A percentile compares a stretch with the other conserved stretches of the same genome.
These are phyloP conservation scores for Pterostichus niger DNA, from an alignment of 2,888 invertebrate species.

Conservation along the genomic window DNA sequence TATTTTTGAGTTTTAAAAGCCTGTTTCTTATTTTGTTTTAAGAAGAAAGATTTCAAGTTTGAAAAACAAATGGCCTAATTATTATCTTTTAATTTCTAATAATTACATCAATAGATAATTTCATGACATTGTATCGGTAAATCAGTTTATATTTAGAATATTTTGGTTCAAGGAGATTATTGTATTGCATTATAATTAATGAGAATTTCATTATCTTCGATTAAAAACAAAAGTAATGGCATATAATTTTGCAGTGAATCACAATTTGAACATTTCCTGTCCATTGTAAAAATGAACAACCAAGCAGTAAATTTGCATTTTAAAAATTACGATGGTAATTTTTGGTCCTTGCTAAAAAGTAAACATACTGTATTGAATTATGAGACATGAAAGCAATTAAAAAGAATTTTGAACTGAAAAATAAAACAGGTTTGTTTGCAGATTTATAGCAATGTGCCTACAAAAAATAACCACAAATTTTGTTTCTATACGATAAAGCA, in stretches of 20 bases:
- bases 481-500: background rate
- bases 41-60: too few relatives aligned
- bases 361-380: background rate
- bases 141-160: too few relatives aligned
- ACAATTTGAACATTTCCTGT: slow-evolving; percentile 8
- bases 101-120: too few relatives aligned
- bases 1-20: too few relatives aligned
- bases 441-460: background rate
- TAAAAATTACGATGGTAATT: background rate
- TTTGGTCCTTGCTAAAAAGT: background rate
- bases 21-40: too few relatives aligned
- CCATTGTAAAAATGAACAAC: background rate
- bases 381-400: slow-evolving; percentile 4
- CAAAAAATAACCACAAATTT: slow-evolving; percentile 2
- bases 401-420: background rate
- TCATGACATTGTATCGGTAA: too few relatives aligned
- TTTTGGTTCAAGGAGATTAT: background rate
- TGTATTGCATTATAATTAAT: background rate
- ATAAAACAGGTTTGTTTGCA: slow-evolving; percentile 1
- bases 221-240: background rate
- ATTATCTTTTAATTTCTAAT: too few relatives aligned
- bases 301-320: slow-evolving; percentile 8
- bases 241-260: background rate
- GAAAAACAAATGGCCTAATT: too few relatives aligned
- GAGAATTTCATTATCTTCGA: background rate